Percentiles rank a stretch among this genome's conserved stretches.
phyloP scores from a whole-genome alignment of 2,888 invertebrate species.

The Mythimna vitellina region DNA sequence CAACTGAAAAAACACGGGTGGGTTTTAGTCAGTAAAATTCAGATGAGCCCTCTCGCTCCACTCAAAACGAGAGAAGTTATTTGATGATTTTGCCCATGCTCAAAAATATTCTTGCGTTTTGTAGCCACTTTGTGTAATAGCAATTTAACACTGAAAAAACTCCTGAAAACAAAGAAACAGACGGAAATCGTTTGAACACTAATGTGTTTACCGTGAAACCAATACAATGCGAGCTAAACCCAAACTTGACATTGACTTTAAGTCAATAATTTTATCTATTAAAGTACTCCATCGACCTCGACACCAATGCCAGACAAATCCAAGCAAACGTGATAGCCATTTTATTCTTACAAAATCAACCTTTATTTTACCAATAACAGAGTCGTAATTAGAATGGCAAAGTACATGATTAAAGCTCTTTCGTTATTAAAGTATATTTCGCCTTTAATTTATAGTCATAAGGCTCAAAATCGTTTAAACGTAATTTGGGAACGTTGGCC shows the following conservation, averaged over 20 bases:
- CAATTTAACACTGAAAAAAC: neutral
- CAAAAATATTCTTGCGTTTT: too few species aligned
- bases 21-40: too few species aligned
- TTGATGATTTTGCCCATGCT: too few species aligned
- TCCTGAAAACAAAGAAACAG: slow-evolving; percentile 1
- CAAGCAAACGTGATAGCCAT: slow-evolving; percentile 37
- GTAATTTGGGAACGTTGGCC: slow-evolving; percentile 11
- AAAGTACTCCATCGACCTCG: slow-evolving; percentile 54
- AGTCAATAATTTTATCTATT: slow-evolving; percentile 57
- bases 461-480: slow-evolving; percentile 35
- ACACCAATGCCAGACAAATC: slow-evolving; percentile 61
- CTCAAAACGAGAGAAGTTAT: too few species aligned
- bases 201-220: slow-evolving; percentile 15
- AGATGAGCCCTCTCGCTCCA: too few species aligned
- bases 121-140: neutral
- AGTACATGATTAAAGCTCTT: neutral
- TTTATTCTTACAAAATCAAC: slow-evolving; percentile 6
- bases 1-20: too few species aligned
- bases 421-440: neutral
- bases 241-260: slow-evolving; percentile 64
- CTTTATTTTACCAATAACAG: accelerated
- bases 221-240: slow-evolving; percentile 30
- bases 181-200: slow-evolving; percentile 10
- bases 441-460: slow-evolving; percentile 11
- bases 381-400: slow-evolving; percentile 6